Percentiles rank a stretch among this genome's conserved stretches.
Evolutionary conservation across 2,797 vertebrate species (phyloP).

Genomic region (Carapus acus): DNA sequence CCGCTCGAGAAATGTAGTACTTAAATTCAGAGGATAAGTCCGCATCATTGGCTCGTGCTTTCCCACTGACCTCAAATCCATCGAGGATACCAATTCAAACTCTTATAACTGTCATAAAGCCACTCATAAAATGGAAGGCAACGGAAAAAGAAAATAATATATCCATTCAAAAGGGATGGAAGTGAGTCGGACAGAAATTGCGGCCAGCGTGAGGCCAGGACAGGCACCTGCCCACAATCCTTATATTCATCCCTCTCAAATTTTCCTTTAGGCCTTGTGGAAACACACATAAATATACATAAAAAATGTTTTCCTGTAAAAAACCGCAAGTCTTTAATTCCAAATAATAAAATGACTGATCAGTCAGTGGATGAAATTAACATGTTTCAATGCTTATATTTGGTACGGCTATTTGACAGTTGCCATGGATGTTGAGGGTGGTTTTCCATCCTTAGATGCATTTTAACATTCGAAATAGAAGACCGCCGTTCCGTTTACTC

Average conservation of each 20-base stretch:
- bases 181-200: conserved; percentile 44
- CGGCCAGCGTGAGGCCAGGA: conserved; percentile 46
- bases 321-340: conserved; percentile 57
- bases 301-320: conserved; percentile 58
- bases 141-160: conserved; percentile 54
- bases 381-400: conserved; percentile 56
- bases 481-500: conserved; percentile 14
- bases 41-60: conserved; percentile 32
- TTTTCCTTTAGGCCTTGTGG: conserved; percentile 61
- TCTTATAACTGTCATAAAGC: conserved; percentile 54
- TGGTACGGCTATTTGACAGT: conserved; percentile 34
- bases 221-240: conserved; percentile 64
- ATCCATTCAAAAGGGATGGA: conserved; percentile 45
- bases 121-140: conserved; percentile 50
- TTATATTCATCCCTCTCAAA: conserved; percentile 47
- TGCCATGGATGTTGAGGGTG: conserved; percentile 34
- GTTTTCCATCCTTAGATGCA: conserved; percentile 35
- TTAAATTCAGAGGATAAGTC: conserved; percentile 31
- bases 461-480: conserved; percentile 30
- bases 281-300: conserved; percentile 54
- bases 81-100: conserved; percentile 53
- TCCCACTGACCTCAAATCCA: conserved; percentile 49
- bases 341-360: conserved; percentile 64
- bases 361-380: conserved; percentile 50
- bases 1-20: background rate